Base-by-base conservation (phyloP, 2,113 vertebrate genomes). In the Alaudala cheleensis region DNA sequence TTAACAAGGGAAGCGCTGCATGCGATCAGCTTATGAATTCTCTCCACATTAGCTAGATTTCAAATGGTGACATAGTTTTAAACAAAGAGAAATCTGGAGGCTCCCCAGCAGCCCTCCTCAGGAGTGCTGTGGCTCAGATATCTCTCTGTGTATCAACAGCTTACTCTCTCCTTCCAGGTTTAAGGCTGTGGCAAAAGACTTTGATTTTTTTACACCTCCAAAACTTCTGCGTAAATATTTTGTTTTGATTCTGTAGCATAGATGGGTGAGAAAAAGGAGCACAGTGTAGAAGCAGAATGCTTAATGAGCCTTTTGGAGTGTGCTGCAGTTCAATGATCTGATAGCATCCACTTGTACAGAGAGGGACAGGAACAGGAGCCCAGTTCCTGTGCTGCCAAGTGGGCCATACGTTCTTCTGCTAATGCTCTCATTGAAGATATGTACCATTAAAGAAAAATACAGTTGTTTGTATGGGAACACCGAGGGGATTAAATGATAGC, bases 61-160 rank as follows among this genome's bases (percentile, higher is more conserved):
- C 91, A 93, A 91, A 69, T 50, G 58, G 39, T 9, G 8, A 73
- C 81, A 92, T 17, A 84, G 80, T 64, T 86, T 93, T 78, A 79
- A 93, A 93, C 77, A 95, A 89, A 81, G 69, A 77, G 61, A 65
- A 94, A 76, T 24, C 44, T 92, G 61, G 77, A 92, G 82, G 76
- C 17, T 49, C 31, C 45, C 57, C 70, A 76, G 69, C n/a, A 76
- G 65, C 45, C 64, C 22, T 65, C 56, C 71, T 71, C 50, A 73
- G 50, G 24, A 80, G 42, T 25, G 11, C 6, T 17, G 22, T 23
- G 34, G 42, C 64, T 92, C 76, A 3, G 2, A 40, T 6, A 66
- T 14, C 25, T 80, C 58, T 53, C 42, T 29, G 16, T 26, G 20
- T n/a, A 66, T 61, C 37, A 56, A 12, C 1, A 2, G 25, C 81